Base-by-base conservation (phyloP, 2,113 vertebrate genomes). In the Guaruba guarouba region DNA sequence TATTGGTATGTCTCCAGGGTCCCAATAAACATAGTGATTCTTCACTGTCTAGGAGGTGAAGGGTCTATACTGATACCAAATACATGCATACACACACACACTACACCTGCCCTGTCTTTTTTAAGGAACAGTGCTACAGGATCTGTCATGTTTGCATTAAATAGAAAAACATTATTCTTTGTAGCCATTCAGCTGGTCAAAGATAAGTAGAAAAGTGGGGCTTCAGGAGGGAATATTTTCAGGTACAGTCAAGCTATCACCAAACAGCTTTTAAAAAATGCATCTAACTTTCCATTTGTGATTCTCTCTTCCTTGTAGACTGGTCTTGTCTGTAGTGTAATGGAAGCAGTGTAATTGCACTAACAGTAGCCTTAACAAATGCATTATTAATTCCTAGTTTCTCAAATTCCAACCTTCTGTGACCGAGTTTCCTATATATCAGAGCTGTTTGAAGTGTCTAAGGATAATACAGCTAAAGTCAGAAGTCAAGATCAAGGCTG, bases 11-110 rank as follows among this genome's bases (percentile, higher is more conserved):
- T 76, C 64, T 92, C 18, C 52, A 76, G 39, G 44, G 48, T 59
- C 44, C 19, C 0, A 78, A 28, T 92, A 85, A 87, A 49, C 23
- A 54, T n/a, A 51, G 44, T 0, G 2, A 92, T 92, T 76, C 61
- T 82, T 95, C 83, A 95, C 20, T 92, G 67, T 80, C 87, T 82
- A 41, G 33, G 35, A 86, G 25, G 37, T 23, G 51, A 88, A 83
- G 49, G 13, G 28, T 7, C 28, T 91, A 16, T 75, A 41, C 10
- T 69, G 69, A 44, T 90, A 59, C 49, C 35, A 83, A 87, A 22
- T 11, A 17, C 25, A 41, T 25, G 33, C 18, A 41, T 24, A 29
- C 27, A 23, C 10, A 69, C 10, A 41, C 31, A 51, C 10, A 20
- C 17, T 62, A 23, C 46, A 33, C 6, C 11, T 0, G 0, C 3